A percentile compares a stretch with the other conserved stretches of the same genome.
phyloP scores from a whole-genome alignment of 2,888 invertebrate species.

The Dynastes grantii region DNA sequence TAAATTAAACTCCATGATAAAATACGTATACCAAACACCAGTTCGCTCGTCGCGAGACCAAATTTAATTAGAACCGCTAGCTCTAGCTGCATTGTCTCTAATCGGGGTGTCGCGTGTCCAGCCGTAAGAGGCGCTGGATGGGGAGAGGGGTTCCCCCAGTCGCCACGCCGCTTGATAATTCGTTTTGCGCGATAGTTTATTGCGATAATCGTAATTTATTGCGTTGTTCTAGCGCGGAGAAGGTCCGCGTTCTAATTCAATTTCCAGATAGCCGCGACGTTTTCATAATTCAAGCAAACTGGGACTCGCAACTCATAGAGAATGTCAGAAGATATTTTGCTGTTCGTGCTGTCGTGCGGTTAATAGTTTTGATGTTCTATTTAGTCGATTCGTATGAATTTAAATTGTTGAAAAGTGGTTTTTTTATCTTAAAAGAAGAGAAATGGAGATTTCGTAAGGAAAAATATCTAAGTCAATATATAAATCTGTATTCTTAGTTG shows the following conservation, averaged over 20 bases:
- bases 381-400: too few relatives aligned
- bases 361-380: too few relatives aligned
- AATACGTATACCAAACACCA: neutral
- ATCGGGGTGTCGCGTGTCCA: constrained; percentile 55
- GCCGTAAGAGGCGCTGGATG: constrained; percentile 33
- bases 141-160: neutral
- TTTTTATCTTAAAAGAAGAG: too few relatives aligned
- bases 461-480: too few relatives aligned
- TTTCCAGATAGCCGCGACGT: neutral
- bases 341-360: too few relatives aligned
- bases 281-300: constrained; percentile 1
- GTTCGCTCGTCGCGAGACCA: constrained; percentile 53
- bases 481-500: too few relatives aligned
- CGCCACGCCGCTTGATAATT: constrained; percentile 7
- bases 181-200: constrained; percentile 39
- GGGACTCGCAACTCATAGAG: too few relatives aligned
- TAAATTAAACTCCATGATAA: neutral
- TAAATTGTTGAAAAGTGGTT: too few relatives aligned
- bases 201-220: constrained; percentile 41
- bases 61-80: constrained; percentile 56
- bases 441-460: too few relatives aligned
- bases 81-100: constrained; percentile 46
- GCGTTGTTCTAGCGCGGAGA: constrained; percentile 5
- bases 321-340: too few relatives aligned
- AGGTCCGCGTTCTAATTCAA: constrained; percentile 22